phyloP scores from a whole-genome alignment of 2,113 vertebrate genomes.

The Aythya baeri region DNA sequence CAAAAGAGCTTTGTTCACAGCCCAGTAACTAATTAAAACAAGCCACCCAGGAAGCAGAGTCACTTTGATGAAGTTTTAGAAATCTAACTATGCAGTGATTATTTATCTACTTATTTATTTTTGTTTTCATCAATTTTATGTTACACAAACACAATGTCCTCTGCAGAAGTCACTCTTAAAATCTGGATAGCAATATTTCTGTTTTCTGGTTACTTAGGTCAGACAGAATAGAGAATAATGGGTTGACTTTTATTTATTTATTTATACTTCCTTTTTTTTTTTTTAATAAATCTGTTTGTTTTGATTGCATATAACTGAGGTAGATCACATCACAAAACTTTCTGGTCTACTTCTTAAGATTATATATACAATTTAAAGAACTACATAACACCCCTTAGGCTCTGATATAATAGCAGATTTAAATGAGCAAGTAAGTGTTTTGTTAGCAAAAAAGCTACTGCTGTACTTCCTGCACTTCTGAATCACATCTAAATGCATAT shows the following conservation, averaged over 20 bases:
- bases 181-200: background rate
- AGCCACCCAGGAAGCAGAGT: background rate
- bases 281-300: background rate
- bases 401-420: background rate
- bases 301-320: background rate
- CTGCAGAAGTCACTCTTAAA: background rate
- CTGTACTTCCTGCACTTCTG: background rate
- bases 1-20: background rate
- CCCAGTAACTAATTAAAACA: background rate
- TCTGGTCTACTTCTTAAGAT: background rate
- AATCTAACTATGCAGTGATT: background rate
- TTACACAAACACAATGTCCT: background rate
- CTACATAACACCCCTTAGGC: background rate
- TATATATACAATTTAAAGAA: background rate
- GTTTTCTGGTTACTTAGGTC: background rate
- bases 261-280: background rate
- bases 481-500: background rate
- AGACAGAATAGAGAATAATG: background rate
- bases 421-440: background rate
- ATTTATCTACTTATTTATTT: background rate
- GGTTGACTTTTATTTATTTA: background rate
- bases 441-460: background rate
- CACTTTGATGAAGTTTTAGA: background rate
- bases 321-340: background rate
- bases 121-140: background rate